Evolutionary conservation across 2,113 vertebrate species (phyloP), one percentile per base, ranked within the genome.

Genomic region (Eira barbara): DNA sequence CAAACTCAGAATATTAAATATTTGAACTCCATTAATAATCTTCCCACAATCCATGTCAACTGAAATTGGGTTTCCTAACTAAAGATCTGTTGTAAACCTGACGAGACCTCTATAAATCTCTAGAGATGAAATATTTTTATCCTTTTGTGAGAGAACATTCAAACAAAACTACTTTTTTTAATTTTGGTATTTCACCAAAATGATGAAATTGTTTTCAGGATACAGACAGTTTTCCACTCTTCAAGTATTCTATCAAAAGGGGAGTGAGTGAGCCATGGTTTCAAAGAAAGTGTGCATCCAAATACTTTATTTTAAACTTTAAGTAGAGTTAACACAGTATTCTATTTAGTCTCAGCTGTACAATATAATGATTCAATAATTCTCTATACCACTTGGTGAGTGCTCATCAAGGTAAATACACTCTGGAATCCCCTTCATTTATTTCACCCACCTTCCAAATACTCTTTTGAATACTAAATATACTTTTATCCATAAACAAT

Each of bases 1-100:
- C 42, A 89, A 93, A 92, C 7, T 92, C 34, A 67, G 36, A 91
- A 94, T 86, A 95, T 73, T 83, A 78, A 95, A 49, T n/a, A 96
- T 78, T 27, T 73, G 78, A 82, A 29, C 8, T 73, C 57, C 71
- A 42, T 25, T 94, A 79, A 87, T 42, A 85, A 97, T 92, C 18
- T 61, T 78, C 57, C 65, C 57, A 95, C 5, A 89, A 42, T 73
- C 52, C 73, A 95, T 12, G 13, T 71, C 67, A 71, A 90, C 4
- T 71, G 52, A 86, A 94, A 95, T 8, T 79, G 18, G 45, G 52
- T 86, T 52, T 71, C 2, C 45, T 74, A 78, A 88, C 27, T 67
- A 82, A 79, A 89, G 18, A 71, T 23, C 15, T 59, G 10, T 8
- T 73, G 15, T 61, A 84, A 96, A 84, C 20, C 71, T 92, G 34